These are phyloP conservation scores for Sesamia inferens DNA, from an alignment of 2,888 invertebrate species.

Conservation along the genomic window DNA sequence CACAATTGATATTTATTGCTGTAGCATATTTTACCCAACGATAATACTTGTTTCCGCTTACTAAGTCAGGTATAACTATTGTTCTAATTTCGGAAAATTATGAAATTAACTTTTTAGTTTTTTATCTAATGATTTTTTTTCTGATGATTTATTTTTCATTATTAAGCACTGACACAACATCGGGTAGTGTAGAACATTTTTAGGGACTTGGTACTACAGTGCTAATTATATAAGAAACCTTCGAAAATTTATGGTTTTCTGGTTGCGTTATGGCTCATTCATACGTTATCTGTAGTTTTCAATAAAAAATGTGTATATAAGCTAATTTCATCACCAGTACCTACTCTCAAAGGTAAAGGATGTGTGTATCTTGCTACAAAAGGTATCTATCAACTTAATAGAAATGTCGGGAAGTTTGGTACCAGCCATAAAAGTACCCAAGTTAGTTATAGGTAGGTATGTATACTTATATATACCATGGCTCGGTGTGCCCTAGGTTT, in stretches of 20 bases:
- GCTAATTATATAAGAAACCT: too few relatives aligned
- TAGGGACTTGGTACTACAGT: too few relatives aligned
- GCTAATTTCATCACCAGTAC: too few relatives aligned
- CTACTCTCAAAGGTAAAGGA: too few relatives aligned
- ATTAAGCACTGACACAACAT: too few relatives aligned
- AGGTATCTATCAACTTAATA: neutral
- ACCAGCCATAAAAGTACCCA: neutral
- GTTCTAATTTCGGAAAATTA: conserved; percentile 21
- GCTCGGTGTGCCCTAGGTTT: conserved; percentile 17
- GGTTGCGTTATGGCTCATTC: too few relatives aligned
- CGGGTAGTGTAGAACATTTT: too few relatives aligned
- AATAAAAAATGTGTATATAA: too few relatives aligned
- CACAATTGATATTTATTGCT: conserved; percentile 66
- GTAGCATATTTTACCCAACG: conserved; percentile 60
- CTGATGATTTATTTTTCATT: too few relatives aligned
- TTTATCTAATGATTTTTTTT: neutral
- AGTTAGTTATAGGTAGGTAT: neutral
- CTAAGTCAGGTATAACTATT: conserved; percentile 18
- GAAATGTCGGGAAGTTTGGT: conserved; percentile 1
- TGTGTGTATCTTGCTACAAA: too few relatives aligned
- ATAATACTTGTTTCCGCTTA: conserved; percentile 52
- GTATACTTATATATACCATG: neutral
- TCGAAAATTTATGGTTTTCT: too few relatives aligned
- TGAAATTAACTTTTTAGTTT: neutral
- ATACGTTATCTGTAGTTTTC: too few relatives aligned